These are phyloP conservation scores for Parochlus steinenii DNA, from an alignment of 2,888 invertebrate species.

Conservation along the genomic window DNA sequence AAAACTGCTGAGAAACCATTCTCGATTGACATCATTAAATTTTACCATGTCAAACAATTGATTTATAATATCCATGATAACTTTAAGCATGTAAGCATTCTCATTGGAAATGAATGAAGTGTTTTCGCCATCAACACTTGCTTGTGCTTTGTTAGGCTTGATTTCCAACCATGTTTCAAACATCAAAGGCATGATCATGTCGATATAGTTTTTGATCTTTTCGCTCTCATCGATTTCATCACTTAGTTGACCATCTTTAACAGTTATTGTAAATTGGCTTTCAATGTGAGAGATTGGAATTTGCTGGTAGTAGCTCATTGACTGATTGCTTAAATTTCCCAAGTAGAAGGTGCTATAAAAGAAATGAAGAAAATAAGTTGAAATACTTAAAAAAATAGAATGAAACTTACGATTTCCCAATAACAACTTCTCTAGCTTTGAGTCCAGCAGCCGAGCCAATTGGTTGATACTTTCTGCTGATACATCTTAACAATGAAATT, in stretches of 20 bases:
- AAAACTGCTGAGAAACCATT: constrained; percentile 37
- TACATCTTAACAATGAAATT: constrained; percentile 36
- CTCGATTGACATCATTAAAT: constrained; percentile 28
- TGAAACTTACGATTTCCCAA: too few relatives aligned
- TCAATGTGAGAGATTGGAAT: constrained; percentile 1
- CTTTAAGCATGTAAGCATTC: constrained; percentile 43
- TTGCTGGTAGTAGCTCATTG: neutral
- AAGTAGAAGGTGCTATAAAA: constrained; percentile 4
- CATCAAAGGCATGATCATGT: constrained; percentile 55
- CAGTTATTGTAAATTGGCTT: neutral
- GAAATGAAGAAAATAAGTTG: neutral
- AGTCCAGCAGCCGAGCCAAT: too few relatives aligned
- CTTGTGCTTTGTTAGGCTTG: constrained; percentile 33
- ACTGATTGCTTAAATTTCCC: neutral
- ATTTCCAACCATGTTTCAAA: constrained; percentile 76
- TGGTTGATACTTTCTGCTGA: constrained; percentile 14
- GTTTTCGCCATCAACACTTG: constrained; percentile 30
- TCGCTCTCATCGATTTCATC: neutral
- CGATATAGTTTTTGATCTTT: constrained; percentile 39
- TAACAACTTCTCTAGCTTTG: too few relatives aligned
- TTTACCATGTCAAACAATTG: constrained; percentile 38
- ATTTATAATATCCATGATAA: constrained; percentile 43
- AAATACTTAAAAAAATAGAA: too few relatives aligned
- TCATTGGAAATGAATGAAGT: constrained; percentile 37
- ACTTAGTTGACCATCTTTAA: neutral